These are phyloP conservation scores for Tetranychus piercei DNA, from an alignment of 2,888 invertebrate genomes.

Conservation along the genomic window DNA sequence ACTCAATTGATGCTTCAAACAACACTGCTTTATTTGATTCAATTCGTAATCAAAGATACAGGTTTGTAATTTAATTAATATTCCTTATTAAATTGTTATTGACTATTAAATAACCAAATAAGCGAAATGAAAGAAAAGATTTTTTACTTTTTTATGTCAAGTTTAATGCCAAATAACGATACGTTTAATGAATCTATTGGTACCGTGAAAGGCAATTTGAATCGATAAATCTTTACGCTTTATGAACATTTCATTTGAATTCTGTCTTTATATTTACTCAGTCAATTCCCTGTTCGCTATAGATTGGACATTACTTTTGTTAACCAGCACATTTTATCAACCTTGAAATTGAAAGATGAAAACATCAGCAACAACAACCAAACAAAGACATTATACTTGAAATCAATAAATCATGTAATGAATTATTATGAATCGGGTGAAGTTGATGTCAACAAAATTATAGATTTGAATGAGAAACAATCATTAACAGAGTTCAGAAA, in stretches of 20 bases:
- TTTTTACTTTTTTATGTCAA: too few species aligned
- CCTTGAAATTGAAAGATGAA: too few species aligned
- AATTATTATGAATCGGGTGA: too few species aligned
- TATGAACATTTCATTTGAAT: background rate
- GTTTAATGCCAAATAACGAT: background rate
- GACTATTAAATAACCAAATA: background rate
- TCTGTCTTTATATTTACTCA: background rate
- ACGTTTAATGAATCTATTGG: background rate
- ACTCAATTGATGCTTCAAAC: background rate
- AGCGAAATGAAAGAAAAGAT: background rate
- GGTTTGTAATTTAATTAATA: background rate
- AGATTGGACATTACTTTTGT: too few species aligned
- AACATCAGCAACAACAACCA: too few species aligned
- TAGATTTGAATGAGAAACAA: too few species aligned
- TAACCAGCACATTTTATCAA: too few species aligned
- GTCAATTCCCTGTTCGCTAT: too few species aligned
- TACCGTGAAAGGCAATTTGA: background rate
- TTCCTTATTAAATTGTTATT: background rate
- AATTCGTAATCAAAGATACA: constrained; percentile 5
- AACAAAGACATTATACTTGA: too few species aligned
- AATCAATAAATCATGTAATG: too few species aligned
- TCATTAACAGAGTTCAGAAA: too few species aligned
- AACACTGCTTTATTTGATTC: background rate
- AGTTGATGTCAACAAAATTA: too few species aligned
- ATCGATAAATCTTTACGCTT: background rate